These are phyloP conservation scores for Euzophera pinguis DNA, from an alignment of 2,888 invertebrate species.

Conservation along the genomic window DNA sequence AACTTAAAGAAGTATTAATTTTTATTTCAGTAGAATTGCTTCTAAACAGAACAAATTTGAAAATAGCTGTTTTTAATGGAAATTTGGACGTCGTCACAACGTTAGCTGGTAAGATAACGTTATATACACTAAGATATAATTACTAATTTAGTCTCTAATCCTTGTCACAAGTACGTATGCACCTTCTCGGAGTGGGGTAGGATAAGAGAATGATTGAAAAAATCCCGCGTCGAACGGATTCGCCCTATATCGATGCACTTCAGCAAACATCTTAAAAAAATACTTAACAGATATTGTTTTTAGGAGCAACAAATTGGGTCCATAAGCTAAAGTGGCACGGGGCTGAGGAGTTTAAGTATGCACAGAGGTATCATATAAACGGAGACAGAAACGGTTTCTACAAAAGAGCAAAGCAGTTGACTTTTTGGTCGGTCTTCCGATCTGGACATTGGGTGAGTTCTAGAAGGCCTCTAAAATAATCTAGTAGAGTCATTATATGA, in stretches of 20 bases:
- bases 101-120: slow-evolving; percentile 46
- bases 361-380: slow-evolving; percentile 38
- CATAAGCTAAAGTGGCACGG: slow-evolving; percentile 64
- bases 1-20: background rate
- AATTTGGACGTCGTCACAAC: slow-evolving; percentile 67
- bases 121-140: background rate
- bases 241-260: too few species aligned
- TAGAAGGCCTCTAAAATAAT: background rate
- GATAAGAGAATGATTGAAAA: too few species aligned
- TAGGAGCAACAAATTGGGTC: slow-evolving; percentile 68
- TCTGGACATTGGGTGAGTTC: slow-evolving; percentile 67
- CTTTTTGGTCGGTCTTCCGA: slow-evolving; percentile 65
- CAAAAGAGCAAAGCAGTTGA: slow-evolving; percentile 48
- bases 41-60: slow-evolving; percentile 53
- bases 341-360: slow-evolving; percentile 46
- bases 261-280: too few species aligned
- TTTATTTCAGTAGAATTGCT: slow-evolving; percentile 62
- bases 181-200: too few species aligned
- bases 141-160: background rate
- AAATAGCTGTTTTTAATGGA: slow-evolving; percentile 63
- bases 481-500: too few species aligned
- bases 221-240: too few species aligned
- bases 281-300: slow-evolving; percentile 6
- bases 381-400: slow-evolving; percentile 59
- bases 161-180: too few species aligned